Base-by-base conservation (phyloP, 2,888 invertebrate genomes). In the Harpalus rubripes region DNA sequence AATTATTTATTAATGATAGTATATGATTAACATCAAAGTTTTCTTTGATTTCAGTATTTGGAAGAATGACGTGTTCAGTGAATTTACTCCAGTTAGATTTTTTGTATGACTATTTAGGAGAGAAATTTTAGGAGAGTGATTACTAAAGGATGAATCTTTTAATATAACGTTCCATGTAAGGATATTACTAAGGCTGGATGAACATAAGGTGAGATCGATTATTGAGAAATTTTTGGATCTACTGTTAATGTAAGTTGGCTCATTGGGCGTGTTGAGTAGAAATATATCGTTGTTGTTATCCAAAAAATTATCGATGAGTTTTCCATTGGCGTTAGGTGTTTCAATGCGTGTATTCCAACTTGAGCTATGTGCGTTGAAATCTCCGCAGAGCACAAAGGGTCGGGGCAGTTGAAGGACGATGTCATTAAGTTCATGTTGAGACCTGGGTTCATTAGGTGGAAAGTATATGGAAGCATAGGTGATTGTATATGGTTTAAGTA, bases 361-460 rank as follows among this genome's bases (percentile, higher is more conserved):
- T 58, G 58, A 1, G n/a, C 58, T 58, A 16, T 58, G 58, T n/a
- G 58, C 58, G 16, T 58, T 58, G 58, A 58, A 58, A n/a, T 58
- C 58, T 1, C 58, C 58, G 16, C 58, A 58, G n/a, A 58, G 58
- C n/a, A 58, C 58, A 58, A 58, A 58, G 7, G 22, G 22, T 22
- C 22, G 22, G 22, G 22, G 22, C 1, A 58, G 16, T 58, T 4
- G 15, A 58, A 16, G 16, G 16, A 1, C 58, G n/a, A 58, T 58
- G 58, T 58, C 16, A 58, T 7, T n/a, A 15, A 58, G 58, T 58
- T 58, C 58, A 10, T 16, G 58, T 4, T 58, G 7, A n/a, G 58
- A 58, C 58, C 58, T 15, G 58, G 58, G 58, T 58, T 58, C 58
- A 58, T 58, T 58, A 15, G 58, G 58, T 1, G 58, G 58, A 58